These are phyloP conservation scores for Megaleporinus macrocephalus DNA, from an alignment of 2,113 vertebrate genomes.

Conservation along the genomic window DNA sequence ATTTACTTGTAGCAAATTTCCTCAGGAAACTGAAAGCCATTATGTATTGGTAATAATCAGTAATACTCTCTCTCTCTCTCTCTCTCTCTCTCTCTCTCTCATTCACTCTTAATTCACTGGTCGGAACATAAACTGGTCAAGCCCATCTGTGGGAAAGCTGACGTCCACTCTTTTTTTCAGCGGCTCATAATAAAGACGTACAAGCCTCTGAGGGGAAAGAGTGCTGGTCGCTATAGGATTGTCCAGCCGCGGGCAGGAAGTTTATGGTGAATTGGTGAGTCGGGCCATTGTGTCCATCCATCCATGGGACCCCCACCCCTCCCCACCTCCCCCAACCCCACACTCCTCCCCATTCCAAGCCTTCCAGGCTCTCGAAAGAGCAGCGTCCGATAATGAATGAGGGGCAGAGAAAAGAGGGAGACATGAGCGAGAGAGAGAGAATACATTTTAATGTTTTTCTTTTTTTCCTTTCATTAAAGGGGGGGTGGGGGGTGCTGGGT, in stretches of 20 bases:
- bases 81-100: slow-evolving; percentile 17
- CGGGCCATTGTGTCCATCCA: slow-evolving; percentile 59
- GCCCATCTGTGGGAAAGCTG: slow-evolving; percentile 61
- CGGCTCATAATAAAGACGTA: slow-evolving; percentile 61
- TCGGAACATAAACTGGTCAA: slow-evolving; percentile 4
- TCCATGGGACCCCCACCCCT: slow-evolving; percentile 43
- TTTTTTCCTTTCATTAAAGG: slow-evolving; percentile 49
- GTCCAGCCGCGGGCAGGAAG: slow-evolving; percentile 65
- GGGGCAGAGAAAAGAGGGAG: slow-evolving; percentile 41
- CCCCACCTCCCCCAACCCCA: slow-evolving; percentile 37
- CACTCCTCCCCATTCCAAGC: slow-evolving; percentile 12
- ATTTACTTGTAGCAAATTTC: not conserved
- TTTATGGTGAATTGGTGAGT: slow-evolving; percentile 65
- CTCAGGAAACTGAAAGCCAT: not conserved
- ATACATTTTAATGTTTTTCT: slow-evolving; percentile 67
- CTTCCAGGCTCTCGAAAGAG: slow-evolving; percentile 65
- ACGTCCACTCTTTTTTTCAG: slow-evolving; percentile 41
- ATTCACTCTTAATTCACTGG: slow-evolving; percentile 54
- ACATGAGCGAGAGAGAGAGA: slow-evolving; percentile 57
- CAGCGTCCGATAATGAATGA: slow-evolving; percentile 59
- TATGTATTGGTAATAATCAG: too few relatives aligned
- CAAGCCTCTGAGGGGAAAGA: slow-evolving; percentile 39
- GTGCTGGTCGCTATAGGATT: slow-evolving; percentile 45
- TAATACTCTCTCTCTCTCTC: slow-evolving; percentile 1
- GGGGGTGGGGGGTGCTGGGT: slow-evolving; percentile 6